Evolutionary conservation across 2,113 vertebrate genomes (phyloP).

Genomic region (Poeciliopsis occidentalis): DNA sequence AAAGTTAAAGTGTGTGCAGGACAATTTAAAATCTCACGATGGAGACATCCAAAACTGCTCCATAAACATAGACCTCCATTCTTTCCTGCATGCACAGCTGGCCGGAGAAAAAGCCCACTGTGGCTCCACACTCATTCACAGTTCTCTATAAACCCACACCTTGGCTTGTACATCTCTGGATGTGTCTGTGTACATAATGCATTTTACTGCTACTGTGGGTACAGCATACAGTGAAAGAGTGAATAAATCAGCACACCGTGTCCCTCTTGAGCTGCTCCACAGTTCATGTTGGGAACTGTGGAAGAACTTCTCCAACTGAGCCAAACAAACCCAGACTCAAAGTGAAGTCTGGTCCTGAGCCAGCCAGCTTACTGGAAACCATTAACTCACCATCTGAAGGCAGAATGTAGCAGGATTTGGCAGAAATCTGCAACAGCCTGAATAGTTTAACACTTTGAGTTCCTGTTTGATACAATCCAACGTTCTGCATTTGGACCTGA

Average conservation of each 20-base stretch:
- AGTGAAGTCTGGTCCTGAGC: conserved; percentile 6
- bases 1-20: not conserved
- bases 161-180: not conserved
- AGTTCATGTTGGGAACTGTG: not conserved
- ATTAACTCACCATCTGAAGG: conserved; percentile 11
- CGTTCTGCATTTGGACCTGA: not conserved
- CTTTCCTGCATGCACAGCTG: not conserved
- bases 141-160: not conserved
- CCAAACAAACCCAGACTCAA: not conserved
- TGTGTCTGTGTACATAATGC: not conserved
- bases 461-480: not conserved
- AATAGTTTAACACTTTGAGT: not conserved
- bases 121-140: not conserved
- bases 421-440: conserved; percentile 21
- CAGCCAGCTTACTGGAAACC: conserved; percentile 35
- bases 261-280: not conserved
- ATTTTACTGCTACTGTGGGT: not conserved
- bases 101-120: too few relatives aligned
- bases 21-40: conserved; percentile 10
- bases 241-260: not conserved
- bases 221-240: not conserved
- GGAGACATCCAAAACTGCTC: conserved; percentile 21
- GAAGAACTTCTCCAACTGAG: not conserved
- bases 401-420: not conserved
- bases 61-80: not conserved